These are phyloP conservation scores for Lepetodrilus schrolli DNA, from an alignment of 2,888 invertebrate species.

Conservation along the genomic window DNA sequence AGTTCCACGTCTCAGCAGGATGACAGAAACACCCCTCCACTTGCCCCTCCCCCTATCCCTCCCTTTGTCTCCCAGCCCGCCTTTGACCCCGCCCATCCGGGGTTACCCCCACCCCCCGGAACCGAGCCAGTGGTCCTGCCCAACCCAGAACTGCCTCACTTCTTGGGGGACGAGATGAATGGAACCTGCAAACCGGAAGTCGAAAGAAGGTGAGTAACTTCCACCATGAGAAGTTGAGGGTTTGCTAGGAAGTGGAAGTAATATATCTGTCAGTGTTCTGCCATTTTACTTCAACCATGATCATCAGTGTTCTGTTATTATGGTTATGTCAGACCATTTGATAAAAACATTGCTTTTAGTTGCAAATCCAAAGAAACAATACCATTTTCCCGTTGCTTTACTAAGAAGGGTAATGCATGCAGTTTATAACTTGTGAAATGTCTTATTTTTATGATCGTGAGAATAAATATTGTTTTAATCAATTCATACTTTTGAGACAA, in stretches of 20 bases:
- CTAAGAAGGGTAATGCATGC: too few species aligned
- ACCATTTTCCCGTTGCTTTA: not conserved
- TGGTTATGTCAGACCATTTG: too few species aligned
- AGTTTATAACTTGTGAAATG: too few species aligned
- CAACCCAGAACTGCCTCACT: slow-evolving; percentile 48
- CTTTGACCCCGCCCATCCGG: slow-evolving; percentile 32
- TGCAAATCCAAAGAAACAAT: not conserved
- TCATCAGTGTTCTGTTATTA: too few species aligned
- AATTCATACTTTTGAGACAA: too few species aligned
- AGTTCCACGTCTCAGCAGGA: not conserved
- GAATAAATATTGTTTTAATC: too few species aligned
- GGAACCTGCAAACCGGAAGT: slow-evolving; percentile 10
- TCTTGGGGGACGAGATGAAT: slow-evolving; percentile 50
- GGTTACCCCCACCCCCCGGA: slow-evolving; percentile 66
- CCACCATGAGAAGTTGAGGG: too few species aligned
- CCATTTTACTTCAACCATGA: too few species aligned
- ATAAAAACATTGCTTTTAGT: not conserved
- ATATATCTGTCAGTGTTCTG: too few species aligned
- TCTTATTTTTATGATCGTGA: too few species aligned
- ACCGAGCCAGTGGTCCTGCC: slow-evolving; percentile 67
- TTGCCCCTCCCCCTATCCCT: slow-evolving; percentile 45
- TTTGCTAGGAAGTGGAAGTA: too few species aligned
- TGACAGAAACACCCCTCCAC: slow-evolving; percentile 24
- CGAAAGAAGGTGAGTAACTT: not conserved
- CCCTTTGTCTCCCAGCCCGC: slow-evolving; percentile 49